Evolutionary conservation across 1,140 invertebrate genomes (phyloP).

Genomic region (Bombus fervidus): DNA sequence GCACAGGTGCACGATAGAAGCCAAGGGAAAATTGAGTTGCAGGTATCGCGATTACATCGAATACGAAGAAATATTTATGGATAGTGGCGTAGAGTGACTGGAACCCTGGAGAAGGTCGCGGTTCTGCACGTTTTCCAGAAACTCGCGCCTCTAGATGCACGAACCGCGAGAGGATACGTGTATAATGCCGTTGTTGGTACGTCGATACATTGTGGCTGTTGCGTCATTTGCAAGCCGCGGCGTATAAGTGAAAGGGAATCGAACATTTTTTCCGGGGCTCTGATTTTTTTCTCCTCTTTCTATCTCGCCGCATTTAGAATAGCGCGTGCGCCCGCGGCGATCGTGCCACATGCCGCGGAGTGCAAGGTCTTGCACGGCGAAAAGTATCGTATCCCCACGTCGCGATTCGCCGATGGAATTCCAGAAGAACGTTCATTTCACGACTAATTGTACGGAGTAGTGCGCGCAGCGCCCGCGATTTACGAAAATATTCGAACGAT

Average conservation of each 20-base stretch:
- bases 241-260: constrained; percentile 64
- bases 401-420: background rate
- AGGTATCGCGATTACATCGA: constrained; percentile 33
- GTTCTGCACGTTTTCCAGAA: constrained; percentile 27
- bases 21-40: constrained; percentile 27
- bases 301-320: constrained; percentile 17
- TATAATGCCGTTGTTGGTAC: constrained; percentile 48
- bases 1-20: background rate
- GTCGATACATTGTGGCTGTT: constrained; percentile 48
- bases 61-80: background rate
- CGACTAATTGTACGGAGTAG: background rate
- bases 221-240: constrained; percentile 41
- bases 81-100: background rate
- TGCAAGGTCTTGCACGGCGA: constrained; percentile 33
- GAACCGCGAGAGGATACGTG: constrained; percentile 49
- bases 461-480: too few relatives aligned
- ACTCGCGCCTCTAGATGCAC: constrained; percentile 34
- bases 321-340: constrained; percentile 3
- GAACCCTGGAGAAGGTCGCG: background rate
- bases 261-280: constrained; percentile 47
- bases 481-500: too few relatives aligned
- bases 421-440: background rate
- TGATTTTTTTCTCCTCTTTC: background rate
- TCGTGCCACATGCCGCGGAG: constrained; percentile 26
- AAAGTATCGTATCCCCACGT: background rate